Evolutionary conservation across 2,113 vertebrate species (phyloP).

Genomic region (Oriolus oriolus): DNA sequence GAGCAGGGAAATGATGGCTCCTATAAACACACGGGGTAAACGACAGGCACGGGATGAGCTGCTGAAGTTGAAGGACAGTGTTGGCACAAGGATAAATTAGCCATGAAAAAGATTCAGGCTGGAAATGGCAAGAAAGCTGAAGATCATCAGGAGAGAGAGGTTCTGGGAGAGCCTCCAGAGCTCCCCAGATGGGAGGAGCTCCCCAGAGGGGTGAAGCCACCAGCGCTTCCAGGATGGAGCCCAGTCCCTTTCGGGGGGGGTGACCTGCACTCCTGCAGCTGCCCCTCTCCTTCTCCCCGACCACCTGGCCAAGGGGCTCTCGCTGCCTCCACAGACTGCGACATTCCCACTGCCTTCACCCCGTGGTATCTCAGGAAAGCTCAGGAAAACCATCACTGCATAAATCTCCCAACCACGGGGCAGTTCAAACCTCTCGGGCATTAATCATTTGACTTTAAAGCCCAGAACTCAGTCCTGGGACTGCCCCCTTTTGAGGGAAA

Average conservation of each 20-base stretch:
- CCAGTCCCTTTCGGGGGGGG: neutral
- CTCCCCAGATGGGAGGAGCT: too few relatives aligned
- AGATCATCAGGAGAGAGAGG: neutral
- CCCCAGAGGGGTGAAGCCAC: neutral
- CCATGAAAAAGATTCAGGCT: neutral
- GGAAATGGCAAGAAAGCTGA: neutral
- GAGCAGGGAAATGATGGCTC: neutral
- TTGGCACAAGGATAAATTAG: neutral
- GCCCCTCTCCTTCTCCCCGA: neutral
- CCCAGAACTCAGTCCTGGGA: neutral
- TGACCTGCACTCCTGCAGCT: neutral
- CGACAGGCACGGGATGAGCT: neutral
- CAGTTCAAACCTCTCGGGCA: neutral
- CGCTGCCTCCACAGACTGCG: accelerated
- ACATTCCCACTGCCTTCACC: neutral
- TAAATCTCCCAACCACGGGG: neutral
- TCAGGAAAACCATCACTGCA: neutral
- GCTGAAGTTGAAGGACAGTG: neutral
- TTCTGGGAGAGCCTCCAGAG: neutral
- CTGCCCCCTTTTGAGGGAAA: neutral
- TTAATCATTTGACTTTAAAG: neutral
- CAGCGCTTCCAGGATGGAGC: neutral
- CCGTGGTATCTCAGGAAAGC: neutral
- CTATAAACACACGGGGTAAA: neutral
- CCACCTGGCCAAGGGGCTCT: neutral